Base-by-base conservation (phyloP, 2,797 vertebrate genomes). In the Etheostoma perlongum region DNA sequence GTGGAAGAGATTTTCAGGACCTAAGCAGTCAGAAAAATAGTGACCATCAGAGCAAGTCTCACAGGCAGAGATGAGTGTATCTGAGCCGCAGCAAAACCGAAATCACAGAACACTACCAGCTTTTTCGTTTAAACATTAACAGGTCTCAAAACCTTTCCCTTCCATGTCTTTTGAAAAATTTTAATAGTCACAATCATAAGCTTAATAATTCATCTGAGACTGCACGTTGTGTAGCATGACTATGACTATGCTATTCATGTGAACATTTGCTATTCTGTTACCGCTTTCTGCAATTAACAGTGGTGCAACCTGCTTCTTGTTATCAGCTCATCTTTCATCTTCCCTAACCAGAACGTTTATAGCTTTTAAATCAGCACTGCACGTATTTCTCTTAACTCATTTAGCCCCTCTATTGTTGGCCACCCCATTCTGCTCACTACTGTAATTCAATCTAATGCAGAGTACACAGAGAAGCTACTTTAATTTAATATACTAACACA, bases 361-460 rank as follows among this genome's bases (percentile, higher is more conserved):
- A 74, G 25, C n/a, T 36, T 40, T 58, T 78, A 42, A 68, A 70
- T 76, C 33, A 27, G 64, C 66, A 63, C 68, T 19, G 7, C 36
- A 13, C 44, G 27, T 7, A 10, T 78, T 76, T 71, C 63, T 74
- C 79, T 75, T 48, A 60, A 61, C 68, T 78, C 49, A 55, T 82
- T 68, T 67, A 59, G 64, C 47, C 19, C 49, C 46, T 23, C 53
- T 57, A 58, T 21, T 78, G 68, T 78, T 76, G 54, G 47, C 53
- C 69, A 55, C 51, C 51, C 42, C 53, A 36, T 58, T 63, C 21
- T 69, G 48, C 59, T 78, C n/a, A 33, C 19, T 46, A 57, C 69
- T 63, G 60, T 67, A 70, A 74, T 54, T 59, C 74, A 49, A 55
- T 82, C 21, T 70, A 53, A 81, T 79, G 71, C 59, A 58, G 55